A percentile compares a stretch with the other conserved stretches of the same genome.
Evolutionary conservation across 2,888 invertebrate genomes (phyloP).

Genomic region (Coenonympha glycerion): DNA sequence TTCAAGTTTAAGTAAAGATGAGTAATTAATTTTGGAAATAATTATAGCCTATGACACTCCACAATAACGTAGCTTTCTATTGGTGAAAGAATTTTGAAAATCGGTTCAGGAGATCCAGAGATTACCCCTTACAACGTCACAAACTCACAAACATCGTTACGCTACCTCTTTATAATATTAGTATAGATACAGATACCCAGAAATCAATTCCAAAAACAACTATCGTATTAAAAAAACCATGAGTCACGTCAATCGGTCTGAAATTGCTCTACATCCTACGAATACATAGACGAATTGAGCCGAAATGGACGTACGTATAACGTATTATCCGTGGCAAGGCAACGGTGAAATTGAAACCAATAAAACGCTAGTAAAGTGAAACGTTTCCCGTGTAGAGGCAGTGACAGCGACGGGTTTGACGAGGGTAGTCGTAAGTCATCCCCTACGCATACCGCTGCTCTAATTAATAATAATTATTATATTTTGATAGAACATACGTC

Average conservation of each 20-base stretch:
- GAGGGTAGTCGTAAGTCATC: conserved; percentile 74
- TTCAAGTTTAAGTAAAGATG: too few relatives aligned
- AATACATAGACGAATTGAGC: background rate
- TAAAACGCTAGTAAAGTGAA: conserved; percentile 63
- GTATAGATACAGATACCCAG: too few relatives aligned
- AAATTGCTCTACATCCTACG: conserved; percentile 15
- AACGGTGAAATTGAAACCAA: background rate
- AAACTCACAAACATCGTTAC: too few relatives aligned
- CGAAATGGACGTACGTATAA: background rate
- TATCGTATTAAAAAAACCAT: conserved; percentile 22
- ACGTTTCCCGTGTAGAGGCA: conserved; percentile 62
- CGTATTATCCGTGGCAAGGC: background rate
- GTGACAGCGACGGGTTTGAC: conserved; percentile 53
- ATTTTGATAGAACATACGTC: background rate
- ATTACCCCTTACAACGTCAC: too few relatives aligned
- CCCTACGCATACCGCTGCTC: conserved; percentile 7
- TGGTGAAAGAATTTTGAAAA: too few relatives aligned
- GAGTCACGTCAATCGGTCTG: conserved; percentile 18
- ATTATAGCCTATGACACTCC: too few relatives aligned
- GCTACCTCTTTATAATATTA: too few relatives aligned
- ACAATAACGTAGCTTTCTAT: too few relatives aligned
- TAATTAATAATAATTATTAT: background rate
- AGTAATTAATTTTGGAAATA: too few relatives aligned
- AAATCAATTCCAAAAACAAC: conserved; percentile 20
- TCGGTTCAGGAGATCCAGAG: too few relatives aligned